These are phyloP conservation scores for Brachionus rubens DNA, from an alignment of 1,140 invertebrate genomes.

Conservation along the genomic window DNA sequence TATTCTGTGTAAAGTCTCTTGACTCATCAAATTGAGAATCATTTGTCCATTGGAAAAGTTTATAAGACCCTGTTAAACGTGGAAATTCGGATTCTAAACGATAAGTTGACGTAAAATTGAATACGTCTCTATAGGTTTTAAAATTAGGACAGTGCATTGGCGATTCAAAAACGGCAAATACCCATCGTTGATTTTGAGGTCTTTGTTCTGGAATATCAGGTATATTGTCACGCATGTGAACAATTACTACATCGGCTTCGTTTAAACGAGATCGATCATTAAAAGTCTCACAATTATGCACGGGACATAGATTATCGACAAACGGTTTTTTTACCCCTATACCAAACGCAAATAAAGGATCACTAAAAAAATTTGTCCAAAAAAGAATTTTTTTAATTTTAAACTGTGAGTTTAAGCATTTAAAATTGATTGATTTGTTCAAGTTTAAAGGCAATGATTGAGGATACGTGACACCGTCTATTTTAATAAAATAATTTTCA, in stretches of 20 bases:
- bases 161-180: not conserved
- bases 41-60: constrained; percentile 36
- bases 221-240: not conserved
- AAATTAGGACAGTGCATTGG: not conserved
- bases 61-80: not conserved
- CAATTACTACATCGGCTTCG: not conserved
- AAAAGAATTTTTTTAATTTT: not conserved
- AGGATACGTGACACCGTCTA: not conserved
- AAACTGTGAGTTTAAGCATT: not conserved
- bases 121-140: constrained; percentile 27
- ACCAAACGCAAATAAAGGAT: not conserved
- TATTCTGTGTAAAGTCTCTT: not conserved
- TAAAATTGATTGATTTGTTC: not conserved
- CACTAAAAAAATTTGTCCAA: not conserved
- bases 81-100: constrained; percentile 10
- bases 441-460: not conserved
- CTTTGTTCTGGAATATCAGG: not conserved
- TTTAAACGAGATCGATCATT: not conserved
- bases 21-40: not conserved
- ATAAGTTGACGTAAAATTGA: too few species aligned
- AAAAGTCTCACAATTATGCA: too few species aligned
- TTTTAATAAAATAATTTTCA: not conserved
- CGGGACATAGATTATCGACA: not conserved
- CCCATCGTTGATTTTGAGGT: constrained; percentile 9
- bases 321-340: constrained; percentile 6